These are phyloP conservation scores for Nasonia longicornis DNA, from an alignment of 1,140 invertebrate species.

Conservation along the genomic window DNA sequence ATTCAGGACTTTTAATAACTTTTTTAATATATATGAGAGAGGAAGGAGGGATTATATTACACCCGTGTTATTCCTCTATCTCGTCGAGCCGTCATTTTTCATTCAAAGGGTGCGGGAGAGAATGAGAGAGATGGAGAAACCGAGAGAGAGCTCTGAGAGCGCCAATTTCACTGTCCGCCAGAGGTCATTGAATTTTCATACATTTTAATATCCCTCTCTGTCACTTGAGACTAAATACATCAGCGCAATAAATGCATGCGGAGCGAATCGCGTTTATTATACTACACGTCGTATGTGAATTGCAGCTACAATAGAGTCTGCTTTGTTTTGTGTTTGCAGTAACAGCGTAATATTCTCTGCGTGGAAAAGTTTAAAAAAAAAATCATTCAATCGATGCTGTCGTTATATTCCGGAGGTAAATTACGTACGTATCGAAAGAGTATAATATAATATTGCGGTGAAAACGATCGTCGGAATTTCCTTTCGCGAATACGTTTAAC, in stretches of 20 bases:
- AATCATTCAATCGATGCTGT: neutral
- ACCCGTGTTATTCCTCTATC: slow-evolving; percentile 10
- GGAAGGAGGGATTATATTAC: slow-evolving; percentile 26
- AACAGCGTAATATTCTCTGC: neutral
- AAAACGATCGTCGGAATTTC: neutral
- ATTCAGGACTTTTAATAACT: slow-evolving; percentile 43
- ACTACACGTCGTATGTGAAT: slow-evolving; percentile 15
- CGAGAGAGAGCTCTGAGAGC: neutral
- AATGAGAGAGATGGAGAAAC: slow-evolving; percentile 12
- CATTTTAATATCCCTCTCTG: slow-evolving; percentile 29
- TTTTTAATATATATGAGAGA: slow-evolving; percentile 37
- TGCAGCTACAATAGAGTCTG: slow-evolving; percentile 4
- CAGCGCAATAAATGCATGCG: neutral
- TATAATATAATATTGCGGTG: neutral
- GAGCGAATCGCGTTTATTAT: slow-evolving; percentile 3
- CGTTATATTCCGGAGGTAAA: neutral
- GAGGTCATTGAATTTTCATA: slow-evolving; percentile 40
- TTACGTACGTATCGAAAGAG: neutral
- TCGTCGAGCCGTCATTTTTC: slow-evolving; percentile 21
- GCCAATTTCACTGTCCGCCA: slow-evolving; percentile 16
- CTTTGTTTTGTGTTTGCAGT: neutral
- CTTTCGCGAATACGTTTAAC: neutral
- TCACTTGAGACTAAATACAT: slow-evolving; percentile 29
- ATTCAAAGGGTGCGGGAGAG: slow-evolving; percentile 16
- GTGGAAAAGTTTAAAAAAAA: neutral